Evolutionary conservation across 2,797 vertebrate species (phyloP).

Genomic region (Ctenopoma kingsleyae): DNA sequence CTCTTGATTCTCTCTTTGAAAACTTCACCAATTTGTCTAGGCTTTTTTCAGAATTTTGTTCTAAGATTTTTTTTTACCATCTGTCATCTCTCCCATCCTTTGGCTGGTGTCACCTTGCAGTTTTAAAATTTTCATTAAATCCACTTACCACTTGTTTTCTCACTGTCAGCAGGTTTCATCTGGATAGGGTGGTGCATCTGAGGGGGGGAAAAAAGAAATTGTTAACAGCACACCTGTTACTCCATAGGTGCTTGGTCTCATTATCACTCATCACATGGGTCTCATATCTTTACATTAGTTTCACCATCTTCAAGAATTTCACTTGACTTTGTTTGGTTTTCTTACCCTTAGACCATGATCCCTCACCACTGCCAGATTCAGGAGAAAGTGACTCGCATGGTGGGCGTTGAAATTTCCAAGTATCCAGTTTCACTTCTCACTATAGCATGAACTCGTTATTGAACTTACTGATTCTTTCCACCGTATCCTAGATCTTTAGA

Average conservation of each 20-base stretch:
- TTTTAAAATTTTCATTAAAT: constrained; percentile 17
- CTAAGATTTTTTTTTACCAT: background rate
- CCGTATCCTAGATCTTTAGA: constrained; percentile 44
- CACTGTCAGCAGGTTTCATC: constrained; percentile 87
- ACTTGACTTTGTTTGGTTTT: constrained; percentile 39
- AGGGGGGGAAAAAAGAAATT: background rate
- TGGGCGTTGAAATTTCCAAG: constrained; percentile 55
- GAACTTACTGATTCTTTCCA: constrained; percentile 54
- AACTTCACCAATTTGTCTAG: constrained; percentile 12
- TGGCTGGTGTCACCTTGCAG: background rate
- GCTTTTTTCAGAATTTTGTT: constrained; percentile 12
- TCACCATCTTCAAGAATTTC: constrained; percentile 22
- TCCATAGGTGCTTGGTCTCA: constrained; percentile 3
- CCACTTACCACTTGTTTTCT: constrained; percentile 85
- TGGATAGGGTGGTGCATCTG: constrained; percentile 88
- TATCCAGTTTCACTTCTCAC: constrained; percentile 58
- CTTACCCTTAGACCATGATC: constrained; percentile 41
- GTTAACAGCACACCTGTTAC: constrained; percentile 22
- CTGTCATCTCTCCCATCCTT: background rate
- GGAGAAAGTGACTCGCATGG: constrained; percentile 43
- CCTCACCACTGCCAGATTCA: constrained; percentile 32
- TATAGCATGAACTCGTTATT: constrained; percentile 42
- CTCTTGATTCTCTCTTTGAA: constrained; percentile 6
- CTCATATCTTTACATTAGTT: constrained; percentile 27
- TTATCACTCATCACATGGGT: constrained; percentile 29